These are phyloP conservation scores for Pangasius sanitwongsei DNA, from an alignment of 2,797 vertebrate species.

Conservation along the genomic window DNA sequence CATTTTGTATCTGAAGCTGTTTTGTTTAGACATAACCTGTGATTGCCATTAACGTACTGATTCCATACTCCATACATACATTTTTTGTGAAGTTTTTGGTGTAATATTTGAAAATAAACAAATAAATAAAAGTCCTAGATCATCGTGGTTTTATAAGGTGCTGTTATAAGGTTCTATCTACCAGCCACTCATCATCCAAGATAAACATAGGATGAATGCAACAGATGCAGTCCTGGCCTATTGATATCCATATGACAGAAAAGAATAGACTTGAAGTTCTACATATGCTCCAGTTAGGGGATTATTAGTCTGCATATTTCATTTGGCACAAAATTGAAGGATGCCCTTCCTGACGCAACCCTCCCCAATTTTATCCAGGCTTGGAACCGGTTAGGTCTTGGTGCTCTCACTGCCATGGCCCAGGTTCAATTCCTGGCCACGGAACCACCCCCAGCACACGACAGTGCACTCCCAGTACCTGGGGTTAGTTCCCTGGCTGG, in stretches of 20 bases:
- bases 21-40: not conserved
- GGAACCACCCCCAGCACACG: no score
- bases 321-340: no score
- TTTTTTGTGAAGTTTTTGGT: not conserved
- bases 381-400: no score
- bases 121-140: no score
- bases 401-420: no score
- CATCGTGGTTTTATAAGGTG: not conserved
- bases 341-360: no score
- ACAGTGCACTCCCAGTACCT: no score
- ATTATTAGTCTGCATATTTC: no score
- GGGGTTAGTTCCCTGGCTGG: no score
- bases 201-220: not conserved
- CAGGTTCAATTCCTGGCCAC: no score
- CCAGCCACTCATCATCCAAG: not conserved
- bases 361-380: no score
- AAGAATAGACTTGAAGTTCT: not conserved
- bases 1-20: not conserved
- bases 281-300: not conserved
- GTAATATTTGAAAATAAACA: not conserved
- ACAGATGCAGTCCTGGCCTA: not conserved
- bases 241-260: not conserved
- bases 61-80: not conserved
- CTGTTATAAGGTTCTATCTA: not conserved
- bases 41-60: not conserved